Evolutionary conservation across 2,113 vertebrate genomes (phyloP).

Genomic region (Anthoscopus minutus): DNA sequence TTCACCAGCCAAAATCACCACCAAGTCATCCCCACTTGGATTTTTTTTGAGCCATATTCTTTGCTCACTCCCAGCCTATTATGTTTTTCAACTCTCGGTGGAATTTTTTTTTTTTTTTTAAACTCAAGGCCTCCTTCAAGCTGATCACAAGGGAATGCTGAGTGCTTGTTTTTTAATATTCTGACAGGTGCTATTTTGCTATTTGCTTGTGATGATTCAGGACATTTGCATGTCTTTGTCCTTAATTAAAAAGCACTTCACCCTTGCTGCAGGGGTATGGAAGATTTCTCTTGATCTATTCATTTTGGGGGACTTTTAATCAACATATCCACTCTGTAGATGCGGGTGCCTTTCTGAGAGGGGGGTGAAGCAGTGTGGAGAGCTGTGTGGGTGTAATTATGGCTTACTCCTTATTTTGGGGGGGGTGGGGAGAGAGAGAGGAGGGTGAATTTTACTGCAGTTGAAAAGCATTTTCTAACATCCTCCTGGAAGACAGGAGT

Average conservation of each 20-base stretch:
- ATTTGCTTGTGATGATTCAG: slow-evolving; percentile 59
- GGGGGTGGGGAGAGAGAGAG: not conserved
- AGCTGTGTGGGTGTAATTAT: slow-evolving; percentile 36
- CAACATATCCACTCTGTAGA: not conserved
- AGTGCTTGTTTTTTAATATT: slow-evolving; percentile 57
- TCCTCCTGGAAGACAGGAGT: not conserved
- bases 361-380: not conserved
- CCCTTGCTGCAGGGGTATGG: slow-evolving; percentile 40
- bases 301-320: slow-evolving; percentile 39
- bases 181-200: slow-evolving; percentile 60
- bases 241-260: slow-evolving; percentile 59
- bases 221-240: slow-evolving; percentile 64
- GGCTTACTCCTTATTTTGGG: not conserved
- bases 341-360: not conserved
- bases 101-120: not conserved
- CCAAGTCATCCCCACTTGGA: not conserved
- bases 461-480: slow-evolving; percentile 1
- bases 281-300: slow-evolving; percentile 31
- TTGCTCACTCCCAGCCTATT: not conserved
- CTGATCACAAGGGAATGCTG: slow-evolving; percentile 41
- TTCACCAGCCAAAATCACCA: not conserved
- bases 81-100: not conserved
- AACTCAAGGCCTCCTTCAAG: not conserved
- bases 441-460: not conserved
- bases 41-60: not conserved